phyloP scores from a whole-genome alignment of 2,797 vertebrate genomes.

The Eurystomus glaucurus region DNA sequence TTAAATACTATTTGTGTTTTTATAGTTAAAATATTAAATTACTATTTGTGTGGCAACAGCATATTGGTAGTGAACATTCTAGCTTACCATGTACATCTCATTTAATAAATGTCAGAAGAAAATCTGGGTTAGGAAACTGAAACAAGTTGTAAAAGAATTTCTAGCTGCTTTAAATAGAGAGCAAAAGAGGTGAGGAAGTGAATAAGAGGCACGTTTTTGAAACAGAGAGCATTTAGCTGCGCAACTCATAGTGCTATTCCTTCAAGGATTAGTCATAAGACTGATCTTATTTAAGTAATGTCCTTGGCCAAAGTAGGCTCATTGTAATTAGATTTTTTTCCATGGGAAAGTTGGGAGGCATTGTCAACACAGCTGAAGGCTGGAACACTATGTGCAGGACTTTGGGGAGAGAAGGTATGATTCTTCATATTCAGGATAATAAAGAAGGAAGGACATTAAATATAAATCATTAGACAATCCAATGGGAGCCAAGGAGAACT shows the following conservation, averaged over 20 bases:
- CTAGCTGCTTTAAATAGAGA: neutral
- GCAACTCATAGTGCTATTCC: neutral
- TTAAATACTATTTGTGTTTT: neutral
- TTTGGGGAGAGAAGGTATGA: neutral
- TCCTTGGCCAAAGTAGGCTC: neutral
- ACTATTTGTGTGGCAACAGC: neutral
- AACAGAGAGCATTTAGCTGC: neutral
- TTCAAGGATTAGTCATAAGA: neutral
- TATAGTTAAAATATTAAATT: neutral
- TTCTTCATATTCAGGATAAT: neutral
- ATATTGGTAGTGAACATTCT: neutral
- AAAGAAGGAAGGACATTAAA: neutral
- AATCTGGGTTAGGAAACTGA: neutral
- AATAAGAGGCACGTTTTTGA: neutral
- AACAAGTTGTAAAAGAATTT: neutral
- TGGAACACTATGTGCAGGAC: fast-evolving
- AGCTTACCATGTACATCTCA: neutral
- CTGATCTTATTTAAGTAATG: neutral
- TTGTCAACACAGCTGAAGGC: neutral
- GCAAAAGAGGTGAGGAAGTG: neutral
- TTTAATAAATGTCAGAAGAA: neutral
- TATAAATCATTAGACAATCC: neutral
- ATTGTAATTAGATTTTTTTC: neutral
- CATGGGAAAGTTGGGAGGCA: neutral
- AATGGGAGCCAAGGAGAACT: neutral